Conservation (phyloP, 2,113 vertebrate genomes). For the Paradisaea rubra region DNA sequence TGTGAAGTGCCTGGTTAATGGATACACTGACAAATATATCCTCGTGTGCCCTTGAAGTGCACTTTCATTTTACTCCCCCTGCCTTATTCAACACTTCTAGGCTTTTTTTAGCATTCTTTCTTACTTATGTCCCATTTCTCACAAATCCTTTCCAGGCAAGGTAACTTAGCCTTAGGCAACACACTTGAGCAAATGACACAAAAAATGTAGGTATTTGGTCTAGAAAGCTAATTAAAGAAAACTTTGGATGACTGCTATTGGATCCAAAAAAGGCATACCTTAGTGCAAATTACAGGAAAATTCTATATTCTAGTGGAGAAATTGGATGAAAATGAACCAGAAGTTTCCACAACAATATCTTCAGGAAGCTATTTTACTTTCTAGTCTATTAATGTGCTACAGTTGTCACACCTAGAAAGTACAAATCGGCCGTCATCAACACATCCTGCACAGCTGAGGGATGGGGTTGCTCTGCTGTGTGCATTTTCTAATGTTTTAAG, state of each 20-base stretch:
- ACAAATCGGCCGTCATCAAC: background rate
- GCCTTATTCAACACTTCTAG: background rate
- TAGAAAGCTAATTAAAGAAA: background rate
- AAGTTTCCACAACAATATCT: background rate
- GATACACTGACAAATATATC: background rate
- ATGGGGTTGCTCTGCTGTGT: background rate
- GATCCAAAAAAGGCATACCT: background rate
- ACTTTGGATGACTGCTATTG: background rate
- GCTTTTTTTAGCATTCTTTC: background rate
- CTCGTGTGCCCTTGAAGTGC: background rate
- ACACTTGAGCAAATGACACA: background rate
- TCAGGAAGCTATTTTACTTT: background rate
- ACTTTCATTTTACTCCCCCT: background rate
- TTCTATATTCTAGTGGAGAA: background rate
- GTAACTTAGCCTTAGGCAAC: background rate
- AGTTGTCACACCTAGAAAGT: background rate
- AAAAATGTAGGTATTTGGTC: background rate
- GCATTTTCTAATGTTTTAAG: background rate
- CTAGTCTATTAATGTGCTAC: background rate
- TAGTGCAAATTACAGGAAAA: background rate
- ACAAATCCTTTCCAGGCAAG: background rate
- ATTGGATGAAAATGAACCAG: background rate
- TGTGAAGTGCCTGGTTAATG: background rate
- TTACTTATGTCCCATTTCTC: background rate
- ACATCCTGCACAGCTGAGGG: rapidly evolving